Evolutionary conservation across 2,113 vertebrate genomes (phyloP).

Genomic region (Aix galericulata): DNA sequence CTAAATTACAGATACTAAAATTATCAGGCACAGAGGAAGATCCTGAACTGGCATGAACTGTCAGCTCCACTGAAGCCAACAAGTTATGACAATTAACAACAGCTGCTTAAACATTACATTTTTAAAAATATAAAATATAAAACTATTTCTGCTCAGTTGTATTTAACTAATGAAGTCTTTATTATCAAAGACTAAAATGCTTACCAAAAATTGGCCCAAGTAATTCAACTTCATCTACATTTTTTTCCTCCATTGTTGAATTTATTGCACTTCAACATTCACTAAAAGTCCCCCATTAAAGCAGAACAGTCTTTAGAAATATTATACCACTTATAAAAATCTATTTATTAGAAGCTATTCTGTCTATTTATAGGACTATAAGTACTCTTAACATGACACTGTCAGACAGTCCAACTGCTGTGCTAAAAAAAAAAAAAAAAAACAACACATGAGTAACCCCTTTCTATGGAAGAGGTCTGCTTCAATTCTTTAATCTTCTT

Average conservation of each 20-base stretch:
- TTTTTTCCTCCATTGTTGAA: background rate
- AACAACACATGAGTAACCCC: background rate
- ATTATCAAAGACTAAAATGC: background rate
- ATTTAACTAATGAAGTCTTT: background rate
- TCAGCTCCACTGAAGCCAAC: background rate
- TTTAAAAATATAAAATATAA: background rate
- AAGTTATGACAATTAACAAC: background rate
- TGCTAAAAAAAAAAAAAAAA: background rate
- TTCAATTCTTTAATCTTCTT: background rate
- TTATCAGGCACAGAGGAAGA: background rate
- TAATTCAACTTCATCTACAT: background rate
- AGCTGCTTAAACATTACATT: background rate
- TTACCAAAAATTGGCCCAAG: background rate
- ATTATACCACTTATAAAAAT: background rate
- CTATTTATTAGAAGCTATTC: background rate
- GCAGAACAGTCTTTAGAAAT: background rate
- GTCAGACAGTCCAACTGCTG: background rate
- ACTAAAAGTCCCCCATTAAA: background rate
- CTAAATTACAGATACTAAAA: constrained; percentile 43
- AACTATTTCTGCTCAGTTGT: background rate
- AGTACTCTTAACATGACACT: background rate
- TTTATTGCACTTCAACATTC: background rate
- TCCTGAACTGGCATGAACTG: background rate
- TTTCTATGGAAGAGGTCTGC: background rate
- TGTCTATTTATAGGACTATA: background rate